These are phyloP conservation scores for Metridium senile DNA, from an alignment of 92 coral and sea anemone genomes.

Conservation along the genomic window DNA sequence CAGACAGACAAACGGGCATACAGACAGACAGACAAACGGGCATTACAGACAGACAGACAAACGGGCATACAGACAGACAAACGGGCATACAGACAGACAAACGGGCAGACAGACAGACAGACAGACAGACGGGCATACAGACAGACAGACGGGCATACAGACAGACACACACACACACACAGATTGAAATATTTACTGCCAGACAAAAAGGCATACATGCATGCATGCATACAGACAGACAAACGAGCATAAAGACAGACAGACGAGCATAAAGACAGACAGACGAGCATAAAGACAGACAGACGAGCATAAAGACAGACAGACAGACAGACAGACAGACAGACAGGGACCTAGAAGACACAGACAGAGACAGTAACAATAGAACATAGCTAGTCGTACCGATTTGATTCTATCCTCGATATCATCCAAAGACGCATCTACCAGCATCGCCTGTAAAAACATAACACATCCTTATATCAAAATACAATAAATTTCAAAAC, in stretches of 20 bases:
- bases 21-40: too few relatives aligned
- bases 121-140: too few relatives aligned
- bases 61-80: too few relatives aligned
- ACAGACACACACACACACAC: too few relatives aligned
- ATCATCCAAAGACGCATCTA: constrained; percentile 83
- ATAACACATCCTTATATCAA: neutral
- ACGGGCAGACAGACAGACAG: too few relatives aligned
- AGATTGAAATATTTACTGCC: too few relatives aligned
- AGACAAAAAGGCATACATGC: too few relatives aligned
- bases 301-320: neutral
- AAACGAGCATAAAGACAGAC: neutral
- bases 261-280: neutral
- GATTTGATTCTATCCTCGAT: constrained; percentile 75
- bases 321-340: neutral
- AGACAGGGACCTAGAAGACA: neutral
- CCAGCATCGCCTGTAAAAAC: constrained; percentile 69
- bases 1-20: too few relatives aligned
- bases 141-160: too few relatives aligned
- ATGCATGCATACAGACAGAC: neutral
- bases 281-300: neutral
- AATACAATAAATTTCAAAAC: too few relatives aligned
- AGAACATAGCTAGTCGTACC: neutral
- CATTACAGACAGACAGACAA: too few relatives aligned
- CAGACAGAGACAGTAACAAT: neutral
- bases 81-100: too few relatives aligned